A percentile compares a stretch with the other conserved stretches of the same genome.
These are phyloP conservation scores for Anneissia japonica DNA, from an alignment of 35 echinoderm and acorn worm species.

Conservation along the genomic window DNA sequence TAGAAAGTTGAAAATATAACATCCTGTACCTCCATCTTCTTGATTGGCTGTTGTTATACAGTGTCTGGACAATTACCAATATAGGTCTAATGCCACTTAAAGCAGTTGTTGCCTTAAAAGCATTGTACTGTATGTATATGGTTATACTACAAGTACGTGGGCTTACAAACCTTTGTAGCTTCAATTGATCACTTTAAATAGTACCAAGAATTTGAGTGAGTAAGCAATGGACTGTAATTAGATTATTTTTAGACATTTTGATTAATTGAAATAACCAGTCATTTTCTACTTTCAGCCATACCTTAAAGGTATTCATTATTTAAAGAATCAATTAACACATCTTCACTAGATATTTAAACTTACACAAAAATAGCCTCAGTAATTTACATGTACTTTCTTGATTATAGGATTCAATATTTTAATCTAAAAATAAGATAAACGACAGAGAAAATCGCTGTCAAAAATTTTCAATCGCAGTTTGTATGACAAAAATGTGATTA, in stretches of 20 bases:
- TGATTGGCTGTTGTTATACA: too few species aligned
- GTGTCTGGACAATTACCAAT: too few species aligned
- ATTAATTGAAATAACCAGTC: neutral
- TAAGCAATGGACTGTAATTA: too few species aligned
- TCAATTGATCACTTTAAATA: neutral
- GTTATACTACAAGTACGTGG: too few species aligned
- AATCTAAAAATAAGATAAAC: neutral
- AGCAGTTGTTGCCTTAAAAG: too few species aligned
- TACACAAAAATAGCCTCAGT: neutral
- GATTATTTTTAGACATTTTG: neutral
- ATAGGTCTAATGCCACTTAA: too few species aligned
- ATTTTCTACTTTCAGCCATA: neutral
- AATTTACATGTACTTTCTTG: neutral
- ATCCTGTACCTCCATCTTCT: too few species aligned
- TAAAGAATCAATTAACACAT: neutral
- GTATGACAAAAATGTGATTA: too few species aligned
- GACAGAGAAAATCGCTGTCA: neutral
- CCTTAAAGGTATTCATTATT: neutral
- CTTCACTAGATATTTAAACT: neutral
- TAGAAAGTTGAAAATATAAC: too few species aligned
- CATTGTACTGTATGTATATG: too few species aligned
- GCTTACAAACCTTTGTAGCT: neutral
- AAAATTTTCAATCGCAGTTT: neutral
- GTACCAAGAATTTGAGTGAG: too few species aligned
- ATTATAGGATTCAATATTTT: neutral